phyloP scores from a whole-genome alignment of 2,888 invertebrate genomes.

The Exephanes ischioxanthus region DNA sequence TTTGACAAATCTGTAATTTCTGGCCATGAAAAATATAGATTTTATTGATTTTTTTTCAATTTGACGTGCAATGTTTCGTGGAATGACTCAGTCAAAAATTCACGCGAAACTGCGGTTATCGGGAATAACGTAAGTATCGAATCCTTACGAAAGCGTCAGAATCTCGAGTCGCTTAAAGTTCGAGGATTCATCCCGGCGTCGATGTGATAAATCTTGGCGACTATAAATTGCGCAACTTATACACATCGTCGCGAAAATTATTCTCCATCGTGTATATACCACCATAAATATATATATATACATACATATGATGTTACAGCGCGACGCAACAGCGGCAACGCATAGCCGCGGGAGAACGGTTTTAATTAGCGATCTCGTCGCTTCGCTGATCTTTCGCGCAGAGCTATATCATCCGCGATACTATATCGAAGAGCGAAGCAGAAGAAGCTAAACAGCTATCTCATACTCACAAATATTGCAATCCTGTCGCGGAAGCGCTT shows the following conservation, averaged over 20 bases:
- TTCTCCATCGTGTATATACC: conserved; percentile 43
- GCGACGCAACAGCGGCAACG: conserved; percentile 31
- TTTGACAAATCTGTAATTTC: neutral
- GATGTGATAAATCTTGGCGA: conserved; percentile 58
- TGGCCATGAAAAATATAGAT: neutral
- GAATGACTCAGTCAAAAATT: neutral
- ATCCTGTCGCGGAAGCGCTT: conserved; percentile 24
- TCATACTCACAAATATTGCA: conserved; percentile 19
- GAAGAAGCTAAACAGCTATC: neutral
- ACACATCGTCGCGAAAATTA: conserved; percentile 61
- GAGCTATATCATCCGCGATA: conserved; percentile 11
- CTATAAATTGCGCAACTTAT: conserved; percentile 63
- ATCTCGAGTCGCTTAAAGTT: conserved; percentile 31
- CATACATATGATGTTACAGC: conserved; percentile 1
- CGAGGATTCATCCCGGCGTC: conserved; percentile 53
- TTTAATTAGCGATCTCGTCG: conserved; percentile 53
- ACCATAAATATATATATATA: neutral
- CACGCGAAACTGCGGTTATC: neutral
- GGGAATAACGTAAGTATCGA: neutral
- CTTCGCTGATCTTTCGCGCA: conserved; percentile 50
- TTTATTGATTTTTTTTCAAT: neutral
- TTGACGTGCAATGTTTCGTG: neutral
- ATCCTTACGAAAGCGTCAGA: conserved; percentile 41
- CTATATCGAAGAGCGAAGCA: neutral
- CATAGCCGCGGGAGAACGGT: conserved; percentile 40